These are phyloP conservation scores for Sphenodon punctatus DNA, from an alignment of 2,797 vertebrate species.

Conservation along the genomic window DNA sequence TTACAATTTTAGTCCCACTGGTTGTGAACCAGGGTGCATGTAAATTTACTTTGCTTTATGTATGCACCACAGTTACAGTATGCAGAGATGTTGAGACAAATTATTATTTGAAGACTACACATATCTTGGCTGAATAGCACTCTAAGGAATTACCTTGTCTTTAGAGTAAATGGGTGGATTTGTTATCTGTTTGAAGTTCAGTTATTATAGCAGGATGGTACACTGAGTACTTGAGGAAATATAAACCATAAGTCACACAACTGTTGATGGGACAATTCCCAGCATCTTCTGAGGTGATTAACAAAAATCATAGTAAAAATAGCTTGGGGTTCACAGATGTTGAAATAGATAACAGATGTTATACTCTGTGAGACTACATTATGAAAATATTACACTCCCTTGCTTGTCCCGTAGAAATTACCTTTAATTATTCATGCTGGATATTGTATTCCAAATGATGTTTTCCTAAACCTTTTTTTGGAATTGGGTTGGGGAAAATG, in stretches of 20 bases:
- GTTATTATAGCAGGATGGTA: background rate
- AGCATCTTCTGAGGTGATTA: background rate
- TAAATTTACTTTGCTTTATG: background rate
- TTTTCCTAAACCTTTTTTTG: rapidly evolving
- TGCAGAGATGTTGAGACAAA: background rate
- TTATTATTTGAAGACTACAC: background rate
- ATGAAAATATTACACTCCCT: background rate
- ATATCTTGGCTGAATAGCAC: background rate
- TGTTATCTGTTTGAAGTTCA: background rate
- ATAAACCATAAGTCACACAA: rapidly evolving
- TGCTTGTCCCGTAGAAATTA: rapidly evolving
- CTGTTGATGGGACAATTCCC: rapidly evolving
- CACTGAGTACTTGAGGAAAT: background rate
- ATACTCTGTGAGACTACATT: background rate
- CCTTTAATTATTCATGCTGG: rapidly evolving
- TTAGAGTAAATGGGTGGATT: background rate
- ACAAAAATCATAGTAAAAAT: background rate
- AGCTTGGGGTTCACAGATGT: background rate
- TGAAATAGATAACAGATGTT: background rate
- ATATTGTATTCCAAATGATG: rapidly evolving
- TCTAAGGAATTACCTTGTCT: background rate
- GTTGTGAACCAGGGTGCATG: background rate
- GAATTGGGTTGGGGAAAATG: rapidly evolving
- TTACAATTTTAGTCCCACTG: background rate
- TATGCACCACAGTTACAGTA: background rate